These are phyloP conservation scores for Mimachlamys varia DNA, from an alignment of 2,888 invertebrate species.

Conservation along the genomic window DNA sequence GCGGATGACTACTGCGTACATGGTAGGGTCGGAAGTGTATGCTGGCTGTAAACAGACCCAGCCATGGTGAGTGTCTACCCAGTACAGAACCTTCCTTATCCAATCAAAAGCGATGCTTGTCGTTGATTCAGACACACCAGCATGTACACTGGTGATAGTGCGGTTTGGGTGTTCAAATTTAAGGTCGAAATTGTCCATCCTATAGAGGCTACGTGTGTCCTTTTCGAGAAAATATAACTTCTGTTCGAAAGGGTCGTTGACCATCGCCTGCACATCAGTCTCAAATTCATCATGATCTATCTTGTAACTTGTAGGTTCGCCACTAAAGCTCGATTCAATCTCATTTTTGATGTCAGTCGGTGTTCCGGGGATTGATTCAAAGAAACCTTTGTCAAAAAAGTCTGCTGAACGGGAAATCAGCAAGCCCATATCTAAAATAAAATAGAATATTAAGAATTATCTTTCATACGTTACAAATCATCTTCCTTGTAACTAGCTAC, in stretches of 20 bases:
- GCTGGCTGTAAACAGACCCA: not conserved
- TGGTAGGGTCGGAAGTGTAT: not conserved
- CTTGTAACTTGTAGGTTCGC: not conserved
- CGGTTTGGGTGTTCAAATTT: not conserved
- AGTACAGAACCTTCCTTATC: not conserved
- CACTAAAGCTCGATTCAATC: not conserved
- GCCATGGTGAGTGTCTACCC: not conserved
- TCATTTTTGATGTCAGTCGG: not conserved
- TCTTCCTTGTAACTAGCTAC: no score
- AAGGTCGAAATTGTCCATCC: not conserved
- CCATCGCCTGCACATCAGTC: not conserved
- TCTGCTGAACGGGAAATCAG: not conserved
- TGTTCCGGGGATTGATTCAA: not conserved
- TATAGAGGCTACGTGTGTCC: not conserved
- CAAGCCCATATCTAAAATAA: not conserved
- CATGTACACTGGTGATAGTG: not conserved
- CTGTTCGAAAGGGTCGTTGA: not conserved
- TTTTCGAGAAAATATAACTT: not conserved
- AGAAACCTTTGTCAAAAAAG: not conserved
- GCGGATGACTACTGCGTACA: not conserved
- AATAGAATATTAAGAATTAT: no score
- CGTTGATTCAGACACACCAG: not conserved
- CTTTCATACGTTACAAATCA: no score
- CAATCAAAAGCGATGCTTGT: not conserved
- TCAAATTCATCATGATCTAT: not conserved